Conservation (phyloP, 2,797 vertebrate genomes). For the Acanthurus leucopareius region DNA sequence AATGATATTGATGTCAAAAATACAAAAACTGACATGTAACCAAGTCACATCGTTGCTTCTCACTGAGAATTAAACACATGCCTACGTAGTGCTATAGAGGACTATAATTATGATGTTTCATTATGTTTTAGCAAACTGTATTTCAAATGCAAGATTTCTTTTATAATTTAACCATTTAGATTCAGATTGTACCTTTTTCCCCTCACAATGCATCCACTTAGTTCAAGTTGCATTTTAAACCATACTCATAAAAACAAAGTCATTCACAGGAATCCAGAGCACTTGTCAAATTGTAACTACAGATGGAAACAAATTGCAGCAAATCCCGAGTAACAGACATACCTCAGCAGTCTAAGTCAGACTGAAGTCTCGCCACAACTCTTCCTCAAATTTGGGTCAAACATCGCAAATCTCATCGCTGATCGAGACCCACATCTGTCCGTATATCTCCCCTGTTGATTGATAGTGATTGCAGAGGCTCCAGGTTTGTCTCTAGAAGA, state of each 20-base stretch:
- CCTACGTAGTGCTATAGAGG: neutral
- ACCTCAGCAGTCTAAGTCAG: slow-evolving; percentile 80
- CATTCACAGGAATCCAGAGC: slow-evolving; percentile 39
- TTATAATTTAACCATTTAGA: neutral
- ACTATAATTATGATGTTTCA: slow-evolving; percentile 5
- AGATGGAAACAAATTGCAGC: slow-evolving; percentile 23
- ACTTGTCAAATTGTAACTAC: slow-evolving; percentile 16
- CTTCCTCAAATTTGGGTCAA: slow-evolving; percentile 65
- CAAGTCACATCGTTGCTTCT: slow-evolving; percentile 38
- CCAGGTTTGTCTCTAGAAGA: slow-evolving; percentile 86
- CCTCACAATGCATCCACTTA: slow-evolving; percentile 7
- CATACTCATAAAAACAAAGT: slow-evolving; percentile 20
- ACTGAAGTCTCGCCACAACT: slow-evolving; percentile 65
- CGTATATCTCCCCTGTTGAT: slow-evolving; percentile 58
- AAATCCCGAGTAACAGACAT: slow-evolving; percentile 63
- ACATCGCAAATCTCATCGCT: slow-evolving; percentile 49
- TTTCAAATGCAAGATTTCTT: neutral
- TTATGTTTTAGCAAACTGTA: neutral
- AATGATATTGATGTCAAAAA: neutral
- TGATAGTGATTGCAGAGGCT: slow-evolving; percentile 75
- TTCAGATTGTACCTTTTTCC: slow-evolving; percentile 3
- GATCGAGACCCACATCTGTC: slow-evolving; percentile 59
- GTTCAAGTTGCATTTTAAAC: slow-evolving; percentile 18
- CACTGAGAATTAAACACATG: slow-evolving; percentile 24
- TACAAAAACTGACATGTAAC: slow-evolving; percentile 13